phyloP scores from a whole-genome alignment of 2,113 vertebrate species.

The Neodontobutis hainanensis region DNA sequence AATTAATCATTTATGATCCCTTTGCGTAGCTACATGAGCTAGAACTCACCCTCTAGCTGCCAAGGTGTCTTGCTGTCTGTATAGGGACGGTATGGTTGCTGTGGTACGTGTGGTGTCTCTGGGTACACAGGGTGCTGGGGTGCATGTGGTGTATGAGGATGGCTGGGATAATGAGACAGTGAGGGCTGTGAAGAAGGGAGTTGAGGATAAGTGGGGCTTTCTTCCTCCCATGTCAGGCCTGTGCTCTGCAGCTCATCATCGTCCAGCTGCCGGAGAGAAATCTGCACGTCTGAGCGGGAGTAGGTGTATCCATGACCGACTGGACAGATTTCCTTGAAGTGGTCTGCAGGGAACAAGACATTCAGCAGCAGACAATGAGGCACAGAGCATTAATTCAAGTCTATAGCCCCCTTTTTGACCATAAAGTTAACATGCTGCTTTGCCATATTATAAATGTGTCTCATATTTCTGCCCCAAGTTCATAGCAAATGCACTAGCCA shows the following conservation, averaged over 20 bases:
- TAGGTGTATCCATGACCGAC: conserved; percentile 82
- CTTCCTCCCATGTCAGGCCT: conserved; percentile 61
- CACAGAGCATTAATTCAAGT: conserved; percentile 7
- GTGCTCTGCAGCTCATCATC: conserved; percentile 81
- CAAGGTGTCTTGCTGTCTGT: conserved; percentile 41
- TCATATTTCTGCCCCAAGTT: conserved; percentile 51
- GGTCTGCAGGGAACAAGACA: conserved; percentile 66
- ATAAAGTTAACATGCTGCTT: conserved; percentile 9
- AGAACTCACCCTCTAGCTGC: conserved; percentile 53
- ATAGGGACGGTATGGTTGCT: conserved; percentile 39
- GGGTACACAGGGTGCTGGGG: conserved; percentile 49
- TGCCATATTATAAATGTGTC: conserved; percentile 44
- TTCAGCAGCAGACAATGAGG: conserved; percentile 36
- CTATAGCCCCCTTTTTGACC: neutral
- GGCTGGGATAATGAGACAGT: conserved; percentile 27
- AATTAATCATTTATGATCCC: no score
- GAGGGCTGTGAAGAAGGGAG: conserved; percentile 56
- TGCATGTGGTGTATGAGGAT: conserved; percentile 49
- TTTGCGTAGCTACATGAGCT: no score
- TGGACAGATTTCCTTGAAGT: conserved; percentile 84
- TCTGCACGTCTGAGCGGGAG: conserved; percentile 79
- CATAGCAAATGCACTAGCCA: conserved; percentile 40
- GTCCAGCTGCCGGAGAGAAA: conserved; percentile 86
- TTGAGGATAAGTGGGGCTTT: conserved; percentile 66
- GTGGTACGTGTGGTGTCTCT: conserved; percentile 50